phyloP scores from a whole-genome alignment of 2,888 invertebrate species.

The Pandemis cinnamomeana region DNA sequence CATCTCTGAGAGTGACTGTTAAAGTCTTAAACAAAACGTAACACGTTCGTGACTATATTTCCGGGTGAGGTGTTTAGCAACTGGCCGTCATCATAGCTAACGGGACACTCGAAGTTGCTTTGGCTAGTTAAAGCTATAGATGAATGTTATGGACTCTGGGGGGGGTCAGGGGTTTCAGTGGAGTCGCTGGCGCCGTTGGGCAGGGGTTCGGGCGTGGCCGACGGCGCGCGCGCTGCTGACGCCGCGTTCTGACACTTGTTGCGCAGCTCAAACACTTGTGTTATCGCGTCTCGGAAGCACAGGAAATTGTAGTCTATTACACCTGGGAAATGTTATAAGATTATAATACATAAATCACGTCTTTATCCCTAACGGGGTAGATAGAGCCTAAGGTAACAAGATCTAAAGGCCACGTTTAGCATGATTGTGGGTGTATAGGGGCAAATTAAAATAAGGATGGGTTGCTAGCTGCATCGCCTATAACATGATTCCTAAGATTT shows the following conservation, averaged over 20 bases:
- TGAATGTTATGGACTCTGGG: constrained; percentile 62
- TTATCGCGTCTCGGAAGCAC: constrained; percentile 98
- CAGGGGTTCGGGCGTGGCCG: constrained; percentile 64
- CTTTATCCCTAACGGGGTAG: no score
- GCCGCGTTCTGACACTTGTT: constrained; percentile 86
- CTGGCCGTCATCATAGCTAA: neutral
- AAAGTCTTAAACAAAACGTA: constrained; percentile 5
- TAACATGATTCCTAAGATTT: no score
- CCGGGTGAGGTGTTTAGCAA: neutral
- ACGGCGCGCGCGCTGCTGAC: constrained; percentile 53
- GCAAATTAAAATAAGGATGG: no score
- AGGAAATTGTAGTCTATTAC: constrained; percentile 99
- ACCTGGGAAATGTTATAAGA: constrained; percentile 81
- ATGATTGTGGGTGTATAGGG: no score
- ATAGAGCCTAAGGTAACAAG: no score
- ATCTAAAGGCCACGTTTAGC: no score
- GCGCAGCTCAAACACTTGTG: constrained; percentile 96
- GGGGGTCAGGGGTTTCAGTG: constrained; percentile 67
- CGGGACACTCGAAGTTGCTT: neutral
- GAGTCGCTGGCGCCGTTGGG: constrained; percentile 72
- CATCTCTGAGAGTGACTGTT: neutral
- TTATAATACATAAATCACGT: neutral
- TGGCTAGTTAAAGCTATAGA: constrained; percentile 8
- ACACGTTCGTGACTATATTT: neutral
- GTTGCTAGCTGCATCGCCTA: no score